Conservation (phyloP, 2,113 vertebrate species). For the Grallaria varia region DNA sequence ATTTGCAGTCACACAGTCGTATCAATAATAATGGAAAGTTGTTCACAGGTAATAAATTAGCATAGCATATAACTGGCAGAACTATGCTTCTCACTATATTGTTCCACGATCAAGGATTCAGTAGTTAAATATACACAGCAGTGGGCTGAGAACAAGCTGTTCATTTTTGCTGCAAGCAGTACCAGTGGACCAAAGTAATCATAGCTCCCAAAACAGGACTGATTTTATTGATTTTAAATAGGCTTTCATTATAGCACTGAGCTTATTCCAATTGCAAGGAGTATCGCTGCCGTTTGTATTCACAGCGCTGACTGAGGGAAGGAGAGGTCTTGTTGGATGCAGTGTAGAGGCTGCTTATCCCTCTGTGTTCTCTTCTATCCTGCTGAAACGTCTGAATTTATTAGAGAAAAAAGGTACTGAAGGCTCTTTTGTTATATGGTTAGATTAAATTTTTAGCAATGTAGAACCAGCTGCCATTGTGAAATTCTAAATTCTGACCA, state of each 20-base stretch:
- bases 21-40: constrained; percentile 49
- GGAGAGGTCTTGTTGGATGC: neutral
- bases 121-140: constrained; percentile 67
- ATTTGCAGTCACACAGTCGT: constrained; percentile 21
- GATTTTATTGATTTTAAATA: constrained; percentile 62
- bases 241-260: constrained; percentile 36
- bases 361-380: neutral
- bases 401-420: neutral
- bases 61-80: neutral
- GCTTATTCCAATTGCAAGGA: constrained; percentile 17
- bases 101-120: constrained; percentile 50
- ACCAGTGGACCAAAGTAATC: constrained; percentile 61
- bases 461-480: neutral
- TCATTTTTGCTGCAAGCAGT: constrained; percentile 60
- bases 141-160: constrained; percentile 66
- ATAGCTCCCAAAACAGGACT: constrained; percentile 43
- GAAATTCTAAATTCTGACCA: neutral
- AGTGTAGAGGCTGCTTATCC: neutral
- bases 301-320: neutral
- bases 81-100: neutral
- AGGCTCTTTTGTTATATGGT: neutral
- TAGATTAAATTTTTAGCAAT: neutral
- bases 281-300: neutral
- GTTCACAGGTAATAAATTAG: constrained; percentile 57
- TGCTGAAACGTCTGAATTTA: neutral